Evolutionary conservation across 2,797 vertebrate genomes (phyloP).

Genomic region (Aeoliscus strigatus): DNA sequence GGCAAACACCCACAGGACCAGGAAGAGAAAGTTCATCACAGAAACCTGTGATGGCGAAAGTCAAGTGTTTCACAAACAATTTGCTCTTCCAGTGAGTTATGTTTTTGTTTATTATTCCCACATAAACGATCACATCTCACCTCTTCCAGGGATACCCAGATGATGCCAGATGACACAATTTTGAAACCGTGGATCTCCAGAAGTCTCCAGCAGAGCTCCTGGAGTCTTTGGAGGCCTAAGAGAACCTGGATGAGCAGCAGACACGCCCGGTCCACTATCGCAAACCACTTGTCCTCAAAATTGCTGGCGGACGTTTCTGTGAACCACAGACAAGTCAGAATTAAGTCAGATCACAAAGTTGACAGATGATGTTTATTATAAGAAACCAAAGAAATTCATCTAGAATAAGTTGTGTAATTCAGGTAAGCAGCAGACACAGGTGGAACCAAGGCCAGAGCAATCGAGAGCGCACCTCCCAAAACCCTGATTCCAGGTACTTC

Average conservation of each 20-base stretch:
- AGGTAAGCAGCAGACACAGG: too few relatives aligned
- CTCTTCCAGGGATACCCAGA: conserved; percentile 78
- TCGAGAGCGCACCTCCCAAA: too few relatives aligned
- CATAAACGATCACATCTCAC: conserved; percentile 35
- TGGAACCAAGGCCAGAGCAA: too few relatives aligned
- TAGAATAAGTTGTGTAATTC: too few relatives aligned
- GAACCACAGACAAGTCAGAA: not conserved
- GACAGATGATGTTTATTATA: too few relatives aligned
- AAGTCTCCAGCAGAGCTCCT: conserved; percentile 71
- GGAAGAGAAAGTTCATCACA: conserved; percentile 75
- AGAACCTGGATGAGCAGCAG: conserved; percentile 64
- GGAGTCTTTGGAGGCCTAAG: conserved; percentile 51
- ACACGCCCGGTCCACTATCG: conserved; percentile 66
- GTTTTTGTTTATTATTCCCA: too few relatives aligned
- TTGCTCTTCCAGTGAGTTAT: not conserved
- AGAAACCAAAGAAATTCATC: too few relatives aligned
- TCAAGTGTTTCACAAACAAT: not conserved
- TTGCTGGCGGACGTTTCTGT: conserved; percentile 28
- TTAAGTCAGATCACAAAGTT: not conserved
- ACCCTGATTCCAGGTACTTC: too few relatives aligned
- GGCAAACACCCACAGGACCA: conserved; percentile 75
- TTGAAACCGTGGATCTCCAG: conserved; percentile 79
- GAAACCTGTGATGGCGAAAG: conserved; percentile 67
- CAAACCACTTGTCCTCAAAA: conserved; percentile 57
- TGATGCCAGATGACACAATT: conserved; percentile 68